phyloP scores from a whole-genome alignment of 2,797 vertebrate species.

The Astyanax mexicanus region DNA sequence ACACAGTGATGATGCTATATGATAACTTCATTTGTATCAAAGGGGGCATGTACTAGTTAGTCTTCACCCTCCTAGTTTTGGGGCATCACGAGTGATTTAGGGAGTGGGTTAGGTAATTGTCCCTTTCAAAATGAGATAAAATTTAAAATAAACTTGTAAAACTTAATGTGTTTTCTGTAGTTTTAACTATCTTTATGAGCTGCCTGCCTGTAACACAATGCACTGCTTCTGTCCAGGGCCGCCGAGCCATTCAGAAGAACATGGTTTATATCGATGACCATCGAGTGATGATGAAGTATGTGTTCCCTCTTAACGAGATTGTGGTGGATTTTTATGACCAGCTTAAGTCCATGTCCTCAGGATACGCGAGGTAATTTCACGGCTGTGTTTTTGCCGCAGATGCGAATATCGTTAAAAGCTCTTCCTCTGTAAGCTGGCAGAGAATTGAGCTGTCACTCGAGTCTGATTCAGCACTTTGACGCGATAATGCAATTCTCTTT shows the following conservation, averaged over 20 bases:
- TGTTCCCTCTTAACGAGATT: slow-evolving; percentile 95
- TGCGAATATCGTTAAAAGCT: background rate
- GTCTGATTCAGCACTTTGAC: slow-evolving; percentile 11
- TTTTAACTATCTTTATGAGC: background rate
- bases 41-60: no score
- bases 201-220: background rate
- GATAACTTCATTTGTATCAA: no score
- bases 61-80: no score
- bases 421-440: background rate
- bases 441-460: background rate
- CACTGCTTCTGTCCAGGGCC: slow-evolving; percentile 72
- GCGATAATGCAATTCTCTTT: slow-evolving; percentile 18
- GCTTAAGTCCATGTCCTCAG: slow-evolving; percentile 94
- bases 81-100: no score
- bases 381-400: background rate
- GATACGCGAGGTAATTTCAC: slow-evolving; percentile 92
- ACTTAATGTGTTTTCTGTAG: no score
- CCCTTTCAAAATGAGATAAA: no score
- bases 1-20: no score
- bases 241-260: slow-evolving; percentile 91
- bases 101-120: no score
- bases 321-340: slow-evolving; percentile 97
- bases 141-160: no score
- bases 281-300: slow-evolving; percentile 93
- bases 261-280: slow-evolving; percentile 92